These are phyloP conservation scores for Littorina saxatilis DNA, from an alignment of 1,140 invertebrate species.

Conservation along the genomic window DNA sequence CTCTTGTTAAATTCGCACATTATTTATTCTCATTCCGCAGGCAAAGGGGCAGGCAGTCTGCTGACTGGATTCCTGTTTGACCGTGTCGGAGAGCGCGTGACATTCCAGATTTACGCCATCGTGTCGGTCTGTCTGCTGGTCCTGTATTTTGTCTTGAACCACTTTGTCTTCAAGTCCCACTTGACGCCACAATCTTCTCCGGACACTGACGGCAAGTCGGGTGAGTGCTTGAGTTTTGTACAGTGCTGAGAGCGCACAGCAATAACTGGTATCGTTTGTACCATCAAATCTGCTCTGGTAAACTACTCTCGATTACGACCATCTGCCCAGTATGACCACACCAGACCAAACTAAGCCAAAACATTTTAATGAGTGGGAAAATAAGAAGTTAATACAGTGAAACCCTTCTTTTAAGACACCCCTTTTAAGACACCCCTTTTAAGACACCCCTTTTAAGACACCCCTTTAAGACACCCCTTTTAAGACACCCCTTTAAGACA, in stretches of 20 bases:
- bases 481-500: too few relatives aligned
- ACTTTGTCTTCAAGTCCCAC: conserved; percentile 34
- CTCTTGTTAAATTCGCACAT: not conserved
- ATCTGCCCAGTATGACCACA: not conserved
- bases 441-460: too few relatives aligned
- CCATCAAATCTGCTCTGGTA: not conserved
- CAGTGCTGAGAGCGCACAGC: not conserved
- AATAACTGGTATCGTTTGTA: not conserved
- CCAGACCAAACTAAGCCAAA: too few relatives aligned
- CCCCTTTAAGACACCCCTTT: too few relatives aligned
- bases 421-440: too few relatives aligned
- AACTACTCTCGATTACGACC: not conserved
- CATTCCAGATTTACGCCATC: conserved; percentile 42
- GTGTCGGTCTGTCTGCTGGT: conserved; percentile 31
- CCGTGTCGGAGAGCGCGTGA: conserved; percentile 42
- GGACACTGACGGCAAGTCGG: not conserved
- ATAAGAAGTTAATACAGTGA: not conserved
- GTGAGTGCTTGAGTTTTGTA: not conserved
- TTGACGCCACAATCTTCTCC: not conserved
- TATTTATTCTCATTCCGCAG: conserved; percentile 34
- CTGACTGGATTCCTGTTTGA: conserved; percentile 53
- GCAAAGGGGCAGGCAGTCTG: conserved; percentile 53
- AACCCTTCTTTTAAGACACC: too few relatives aligned
- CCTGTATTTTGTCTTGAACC: conserved; percentile 42
- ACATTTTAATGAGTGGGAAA: not conserved